Conservation (phyloP, 2,113 vertebrate species). For the Sylvilagus bachmani region DNA sequence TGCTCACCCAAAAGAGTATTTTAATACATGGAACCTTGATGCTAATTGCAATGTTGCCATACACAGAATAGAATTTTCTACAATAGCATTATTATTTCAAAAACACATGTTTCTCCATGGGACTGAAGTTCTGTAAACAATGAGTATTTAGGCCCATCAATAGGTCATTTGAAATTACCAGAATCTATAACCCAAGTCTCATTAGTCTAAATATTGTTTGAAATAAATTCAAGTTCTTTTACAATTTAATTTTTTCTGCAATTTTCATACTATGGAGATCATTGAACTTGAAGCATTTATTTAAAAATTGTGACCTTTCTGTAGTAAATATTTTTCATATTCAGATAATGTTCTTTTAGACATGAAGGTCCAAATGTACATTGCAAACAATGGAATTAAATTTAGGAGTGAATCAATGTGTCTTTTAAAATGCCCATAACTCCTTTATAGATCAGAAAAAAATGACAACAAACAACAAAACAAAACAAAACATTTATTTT, state of each 20-base stretch:
- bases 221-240: not conserved
- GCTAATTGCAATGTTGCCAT: conserved; percentile 1
- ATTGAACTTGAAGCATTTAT: not conserved
- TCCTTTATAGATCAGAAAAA: not conserved
- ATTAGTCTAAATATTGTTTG: not conserved
- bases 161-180: not conserved
- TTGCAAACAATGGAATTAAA: not conserved
- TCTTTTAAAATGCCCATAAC: not conserved
- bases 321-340: not conserved
- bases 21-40: not conserved
- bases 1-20: not conserved
- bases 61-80: not conserved
- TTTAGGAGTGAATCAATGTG: not conserved
- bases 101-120: not conserved
- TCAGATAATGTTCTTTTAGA: not conserved
- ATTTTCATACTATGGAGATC: not conserved
- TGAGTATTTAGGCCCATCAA: not conserved
- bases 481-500: not conserved
- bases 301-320: not conserved
- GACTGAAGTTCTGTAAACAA: not conserved
- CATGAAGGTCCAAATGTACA: not conserved
- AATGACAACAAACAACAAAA: not conserved
- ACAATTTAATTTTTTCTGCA: not conserved
- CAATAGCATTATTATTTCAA: not conserved
- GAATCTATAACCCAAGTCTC: not conserved